These are phyloP conservation scores for Meiosimyza platycephala DNA, from an alignment of 2,888 invertebrate species.

Conservation along the genomic window DNA sequence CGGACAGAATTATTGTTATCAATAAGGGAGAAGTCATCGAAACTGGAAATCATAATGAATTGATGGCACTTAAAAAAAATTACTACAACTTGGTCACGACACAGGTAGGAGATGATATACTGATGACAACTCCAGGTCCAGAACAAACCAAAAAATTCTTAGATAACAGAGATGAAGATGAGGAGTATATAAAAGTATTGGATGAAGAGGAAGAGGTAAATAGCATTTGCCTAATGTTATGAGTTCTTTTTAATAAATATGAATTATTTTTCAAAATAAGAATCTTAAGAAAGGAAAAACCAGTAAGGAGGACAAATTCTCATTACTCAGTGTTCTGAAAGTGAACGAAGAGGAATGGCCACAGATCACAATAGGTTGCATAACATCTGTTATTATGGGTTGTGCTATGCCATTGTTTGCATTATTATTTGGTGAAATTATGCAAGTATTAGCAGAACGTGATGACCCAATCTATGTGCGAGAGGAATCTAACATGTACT, in stretches of 20 bases:
- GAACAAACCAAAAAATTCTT: constrained; percentile 47
- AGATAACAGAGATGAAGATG: constrained; percentile 57
- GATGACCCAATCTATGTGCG: constrained; percentile 69
- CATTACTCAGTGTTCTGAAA: constrained; percentile 70
- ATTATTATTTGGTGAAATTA: constrained; percentile 79
- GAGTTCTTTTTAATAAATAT: too few species aligned
- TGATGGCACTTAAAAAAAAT: constrained; percentile 74
- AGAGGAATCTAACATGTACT: constrained; percentile 72
- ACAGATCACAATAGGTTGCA: constrained; percentile 72
- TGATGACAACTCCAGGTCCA: constrained; percentile 42
- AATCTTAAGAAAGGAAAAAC: too few species aligned
- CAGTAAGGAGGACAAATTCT: constrained; percentile 54
- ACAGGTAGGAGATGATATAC: constrained; percentile 69
- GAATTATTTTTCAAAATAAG: too few species aligned
- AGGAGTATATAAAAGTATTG: constrained; percentile 49
- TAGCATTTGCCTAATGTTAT: too few species aligned
- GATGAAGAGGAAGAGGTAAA: constrained; percentile 43
- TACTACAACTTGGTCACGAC: constrained; percentile 79
- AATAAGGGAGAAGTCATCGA: constrained; percentile 77
- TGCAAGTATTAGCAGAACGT: constrained; percentile 70
- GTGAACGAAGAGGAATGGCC: constrained; percentile 78
- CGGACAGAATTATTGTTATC: constrained; percentile 79
- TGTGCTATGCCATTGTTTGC: constrained; percentile 80
- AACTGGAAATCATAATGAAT: constrained; percentile 76
- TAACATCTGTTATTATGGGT: constrained; percentile 75